Evolutionary conservation across 2,888 invertebrate species (phyloP), one percentile per base, ranked within the genome.

Genomic region (Lacanobia wlatinum): DNA sequence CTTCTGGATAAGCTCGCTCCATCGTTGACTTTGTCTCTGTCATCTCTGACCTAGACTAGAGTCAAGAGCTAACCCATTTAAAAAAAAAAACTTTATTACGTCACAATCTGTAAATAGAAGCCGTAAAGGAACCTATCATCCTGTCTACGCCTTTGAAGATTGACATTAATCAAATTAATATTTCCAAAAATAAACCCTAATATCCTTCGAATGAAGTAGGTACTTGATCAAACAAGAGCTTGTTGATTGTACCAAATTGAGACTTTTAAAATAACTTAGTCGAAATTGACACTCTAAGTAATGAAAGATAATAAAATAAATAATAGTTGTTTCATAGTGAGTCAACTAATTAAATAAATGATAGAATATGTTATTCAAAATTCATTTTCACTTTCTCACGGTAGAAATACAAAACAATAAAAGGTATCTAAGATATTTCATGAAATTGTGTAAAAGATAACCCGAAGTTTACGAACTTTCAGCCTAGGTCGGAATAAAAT

Each of bases 381-480:
- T 46, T 18, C 18, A 18, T 60, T 50, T 61, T 56, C 9, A 28
- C 6, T 50, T 40, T 38, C 40, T 14, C 12, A 48, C 18, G 64
- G 21, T 56, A 21, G 5, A 48, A 68, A 71, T 21, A 63, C 18
- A 63, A 52, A 55, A 70, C 23, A 69, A 70, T 60, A 64, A 75
- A 63, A 70, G 52, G 52, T 55, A 74, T 70, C 16, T 55, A 3
- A 59, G 56, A 28, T 40, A 53, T 63, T 12, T 73, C 43, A 40
- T 34, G 38, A 73, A 71, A 74, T 66, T 65, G 50, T 53, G 38
- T 70, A 9, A 38, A 72, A 70, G 50, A 62, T 66, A 72, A 67
- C 56, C 18, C 5, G 16, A 74, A 58, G 4, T 75, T 63, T 14
- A 46, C n/a, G 50, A 70, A 74, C 21, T 63, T 59, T 28, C 10